Percentiles rank a stretch among this genome's conserved stretches.
These are phyloP conservation scores for Hemichromis elongatus DNA, from an alignment of 2,113 vertebrate genomes.

Conservation along the genomic window DNA sequence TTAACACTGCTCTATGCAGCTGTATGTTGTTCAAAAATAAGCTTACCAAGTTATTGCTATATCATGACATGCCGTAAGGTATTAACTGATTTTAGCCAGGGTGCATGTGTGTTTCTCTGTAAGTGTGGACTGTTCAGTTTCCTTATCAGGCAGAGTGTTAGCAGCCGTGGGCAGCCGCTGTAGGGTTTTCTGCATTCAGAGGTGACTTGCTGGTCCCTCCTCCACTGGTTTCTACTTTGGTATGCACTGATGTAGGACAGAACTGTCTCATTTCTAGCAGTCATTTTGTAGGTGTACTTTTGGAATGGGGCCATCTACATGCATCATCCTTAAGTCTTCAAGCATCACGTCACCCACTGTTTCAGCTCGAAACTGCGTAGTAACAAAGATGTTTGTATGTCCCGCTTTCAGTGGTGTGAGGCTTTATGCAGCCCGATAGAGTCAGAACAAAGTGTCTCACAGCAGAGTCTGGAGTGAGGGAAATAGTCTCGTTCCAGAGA, in stretches of 20 bases:
- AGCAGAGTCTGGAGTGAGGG: neutral
- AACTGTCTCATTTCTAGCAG: constrained; percentile 37
- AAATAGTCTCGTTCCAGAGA: neutral
- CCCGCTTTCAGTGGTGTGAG: neutral
- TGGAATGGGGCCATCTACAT: constrained; percentile 36
- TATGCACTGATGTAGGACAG: constrained; percentile 38
- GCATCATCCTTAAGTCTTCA: constrained; percentile 32
- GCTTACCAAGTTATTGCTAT: neutral
- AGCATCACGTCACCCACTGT: constrained; percentile 27
- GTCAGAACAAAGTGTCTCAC: neutral
- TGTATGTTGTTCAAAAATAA: neutral
- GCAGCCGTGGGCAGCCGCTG: constrained; percentile 49
- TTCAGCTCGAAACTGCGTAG: neutral
- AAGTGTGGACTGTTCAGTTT: constrained; percentile 22
- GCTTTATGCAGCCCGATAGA: neutral
- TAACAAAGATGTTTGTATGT: neutral
- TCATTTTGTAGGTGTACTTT: constrained; percentile 45
- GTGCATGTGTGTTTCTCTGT: constrained; percentile 22
- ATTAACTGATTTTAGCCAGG: neutral
- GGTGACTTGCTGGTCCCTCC: constrained; percentile 53
- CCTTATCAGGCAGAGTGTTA: constrained; percentile 2
- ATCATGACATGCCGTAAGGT: neutral
- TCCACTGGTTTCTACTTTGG: constrained; percentile 49
- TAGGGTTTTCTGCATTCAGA: constrained; percentile 36
- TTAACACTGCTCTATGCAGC: fast-evolving